Evolutionary conservation across 2,888 invertebrate species (phyloP), one percentile per base, ranked within the genome.

Genomic region (Apamea monoglypha): DNA sequence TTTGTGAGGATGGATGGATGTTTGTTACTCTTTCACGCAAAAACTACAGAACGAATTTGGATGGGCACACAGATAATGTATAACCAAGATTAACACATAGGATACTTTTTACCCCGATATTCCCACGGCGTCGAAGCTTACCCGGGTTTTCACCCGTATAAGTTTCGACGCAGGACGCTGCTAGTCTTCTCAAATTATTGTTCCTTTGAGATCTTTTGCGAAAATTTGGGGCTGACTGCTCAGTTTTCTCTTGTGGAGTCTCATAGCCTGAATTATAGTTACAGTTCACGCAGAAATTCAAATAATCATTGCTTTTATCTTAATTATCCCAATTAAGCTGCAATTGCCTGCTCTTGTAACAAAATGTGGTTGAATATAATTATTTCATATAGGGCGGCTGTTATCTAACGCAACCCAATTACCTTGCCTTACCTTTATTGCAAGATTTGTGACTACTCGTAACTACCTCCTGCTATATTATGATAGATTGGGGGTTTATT

Each of bases 311-410:
- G 6, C n/a, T 32, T 32, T 47, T 74, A 74, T 69, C 73, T 47
- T 71, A n/a, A 74, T 50, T 50, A n/a, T 36, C 29, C 25, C 32
- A 25, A 74, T 47, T 71, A 71, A 1, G 21, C 6, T 16, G 25
- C 1, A 53, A 53, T 12, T 0, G 16, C 47, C 14, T n/a, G 8
- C 18, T 36, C 40, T 75, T 74, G 29, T 16, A 74, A 53, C 29
- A 50, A 40, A 74, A 74, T 53, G 10, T 4, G 40, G 50, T 29
- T 12, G 12, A 74, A 40, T 50, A 73, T 50, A 74, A 50, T 74
- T 36, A 74, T 21, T 74, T 74, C 1, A 14, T 74, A 12, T 0
- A 76, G 36, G 16, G 16, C 18, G 29, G 18, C 6, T 78, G 14
- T 53, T 29, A 63, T 63, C 63, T 63, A 12, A 40, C 25, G 18